Conservation (phyloP, 2,797 vertebrate species). For the Atherinosoma microstoma region DNA sequence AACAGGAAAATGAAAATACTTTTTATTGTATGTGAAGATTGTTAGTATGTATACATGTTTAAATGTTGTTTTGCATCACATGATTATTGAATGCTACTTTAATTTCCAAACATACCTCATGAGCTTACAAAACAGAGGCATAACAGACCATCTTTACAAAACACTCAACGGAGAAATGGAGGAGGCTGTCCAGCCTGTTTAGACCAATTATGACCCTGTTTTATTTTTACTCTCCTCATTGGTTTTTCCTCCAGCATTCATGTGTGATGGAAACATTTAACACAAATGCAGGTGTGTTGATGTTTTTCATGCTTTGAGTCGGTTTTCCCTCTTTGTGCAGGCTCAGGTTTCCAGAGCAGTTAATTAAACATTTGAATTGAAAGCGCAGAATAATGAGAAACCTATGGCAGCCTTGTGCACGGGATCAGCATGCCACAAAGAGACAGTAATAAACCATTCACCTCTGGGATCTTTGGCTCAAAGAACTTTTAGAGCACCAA, state of each 20-base stretch:
- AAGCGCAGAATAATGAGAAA: slow-evolving; percentile 83
- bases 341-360: slow-evolving; percentile 77
- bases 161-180: slow-evolving; percentile 24
- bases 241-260: slow-evolving; percentile 27
- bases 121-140: slow-evolving; percentile 30
- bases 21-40: neutral
- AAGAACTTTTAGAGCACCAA: slow-evolving; percentile 76
- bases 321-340: slow-evolving; percentile 56
- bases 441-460: slow-evolving; percentile 81
- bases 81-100: slow-evolving; percentile 21
- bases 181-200: slow-evolving; percentile 33
- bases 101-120: slow-evolving; percentile 6
- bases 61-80: neutral
- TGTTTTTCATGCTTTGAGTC: slow-evolving; percentile 51
- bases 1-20: neutral
- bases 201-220: slow-evolving; percentile 49
- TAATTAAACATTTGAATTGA: slow-evolving; percentile 87
- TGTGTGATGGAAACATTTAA: slow-evolving; percentile 47
- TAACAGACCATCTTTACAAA: slow-evolving; percentile 42
- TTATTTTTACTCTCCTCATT: slow-evolving; percentile 42
- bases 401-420: slow-evolving; percentile 79
- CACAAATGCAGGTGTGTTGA: slow-evolving; percentile 52
- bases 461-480: slow-evolving; percentile 77
- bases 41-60: neutral
- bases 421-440: slow-evolving; percentile 79